Base-by-base conservation (phyloP, 2,888 invertebrate species). In the Leptogaster cylindrica region DNA sequence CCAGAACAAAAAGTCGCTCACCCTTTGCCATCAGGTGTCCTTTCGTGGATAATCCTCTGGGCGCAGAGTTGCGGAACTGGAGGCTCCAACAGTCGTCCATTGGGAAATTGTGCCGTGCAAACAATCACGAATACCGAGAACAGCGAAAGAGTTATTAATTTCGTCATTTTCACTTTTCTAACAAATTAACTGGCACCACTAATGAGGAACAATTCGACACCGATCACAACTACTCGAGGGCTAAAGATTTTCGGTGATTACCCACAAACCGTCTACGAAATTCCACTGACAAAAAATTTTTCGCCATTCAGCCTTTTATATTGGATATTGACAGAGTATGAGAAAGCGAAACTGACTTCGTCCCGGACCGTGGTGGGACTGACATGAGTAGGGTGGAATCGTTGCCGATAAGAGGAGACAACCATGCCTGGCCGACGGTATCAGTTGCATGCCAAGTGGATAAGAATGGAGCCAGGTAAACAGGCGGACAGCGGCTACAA, bases 41-140 rank as follows among this genome's bases (percentile, higher is more conserved):
- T 85, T 77, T 89, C 89, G 75, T 90, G 89, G 69, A 89, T 86
- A 70, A 83, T 82, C 72, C 92, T 86, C 79, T 91, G 88, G 12
- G 90, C 88, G 75, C 92, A 92, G 46, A 88, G 83, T 18, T 86
- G 83, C 12, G 92, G 90, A 68, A 89, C 86, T 2, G 93, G 93
- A 8, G 91, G 87, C 78, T 92, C 92, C 74, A 93, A 80, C 76
- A 90, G 87, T 72, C 92, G 85, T 27, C 91, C 91, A 76, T 89
- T 88, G 64, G 88, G 87, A 79, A 91, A 90, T 79, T 92, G 91
- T 64, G 88, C 90, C 68, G 73, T 73, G 67, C 78, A 20, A 20
- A 64, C n/a, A 16, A 23, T 16, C 14, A 48, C 7, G 25, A 64
- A 6, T 23, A 25, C 55, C 33, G 36, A 55, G 12, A 55, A 55